A percentile compares a stretch with the other conserved stretches of the same genome.
Conservation (phyloP, 2,113 vertebrate genomes). For the Dasypus novemcinctus region DNA sequence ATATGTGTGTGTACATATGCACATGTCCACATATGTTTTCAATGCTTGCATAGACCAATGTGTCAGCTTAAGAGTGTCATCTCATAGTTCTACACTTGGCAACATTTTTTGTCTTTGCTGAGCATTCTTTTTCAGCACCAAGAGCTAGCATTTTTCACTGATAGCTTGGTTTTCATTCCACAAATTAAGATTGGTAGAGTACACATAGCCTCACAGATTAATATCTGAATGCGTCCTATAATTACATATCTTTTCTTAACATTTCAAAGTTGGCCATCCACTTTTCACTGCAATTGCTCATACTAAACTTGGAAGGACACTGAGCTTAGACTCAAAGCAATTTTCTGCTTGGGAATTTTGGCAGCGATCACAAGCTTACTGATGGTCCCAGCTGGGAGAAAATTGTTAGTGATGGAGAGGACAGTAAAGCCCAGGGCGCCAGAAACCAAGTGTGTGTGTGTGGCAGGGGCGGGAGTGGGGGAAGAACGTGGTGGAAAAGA, state of each 20-base stretch:
- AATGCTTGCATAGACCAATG: no score
- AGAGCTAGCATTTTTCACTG: background rate
- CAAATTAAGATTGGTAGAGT: background rate
- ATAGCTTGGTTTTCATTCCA: background rate
- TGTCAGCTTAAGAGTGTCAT: background rate
- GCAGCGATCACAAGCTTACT: conserved; percentile 37
- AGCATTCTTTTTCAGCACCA: background rate
- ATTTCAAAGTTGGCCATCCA: conserved; percentile 41
- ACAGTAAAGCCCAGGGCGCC: background rate
- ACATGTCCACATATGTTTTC: no score
- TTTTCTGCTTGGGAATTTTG: conserved; percentile 66
- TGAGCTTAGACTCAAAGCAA: conserved; percentile 54
- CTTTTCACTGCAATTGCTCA: conserved; percentile 51
- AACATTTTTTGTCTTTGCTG: conserved; percentile 40
- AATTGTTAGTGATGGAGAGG: background rate
- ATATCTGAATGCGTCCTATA: conserved; percentile 44
- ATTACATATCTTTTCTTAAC: conserved; percentile 39
- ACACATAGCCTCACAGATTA: conserved; percentile 7
- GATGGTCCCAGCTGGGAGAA: conserved; percentile 14
- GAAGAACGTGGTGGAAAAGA: background rate
- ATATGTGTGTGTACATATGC: no score
- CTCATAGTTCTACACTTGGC: background rate
- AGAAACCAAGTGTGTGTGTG: background rate
- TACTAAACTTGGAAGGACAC: conserved; percentile 58
- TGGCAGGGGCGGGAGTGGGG: accelerated